Evolutionary conservation across 2,113 vertebrate species (phyloP), one percentile per base, ranked within the genome.

Genomic region (Chunga burmeisteri): DNA sequence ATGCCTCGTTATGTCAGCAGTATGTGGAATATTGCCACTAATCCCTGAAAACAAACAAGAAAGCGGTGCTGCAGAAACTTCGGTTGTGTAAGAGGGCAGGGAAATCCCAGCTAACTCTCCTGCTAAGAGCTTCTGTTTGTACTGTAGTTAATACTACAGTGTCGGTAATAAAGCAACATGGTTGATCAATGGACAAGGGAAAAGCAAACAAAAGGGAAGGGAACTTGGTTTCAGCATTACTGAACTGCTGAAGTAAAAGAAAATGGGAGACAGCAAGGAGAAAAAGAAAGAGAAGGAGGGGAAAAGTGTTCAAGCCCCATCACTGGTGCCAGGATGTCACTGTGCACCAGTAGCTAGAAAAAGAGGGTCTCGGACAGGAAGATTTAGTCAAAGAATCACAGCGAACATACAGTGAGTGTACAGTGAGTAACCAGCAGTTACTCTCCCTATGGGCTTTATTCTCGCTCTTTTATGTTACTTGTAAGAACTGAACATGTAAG

Each of bases 31-130:
- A 96, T 63, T 90, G 79, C 93, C 65, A 70, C 83, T 97, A 94
- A 97, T 94, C 92, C 84, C 75, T 44, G 86, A 96, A 94, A 94
- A 90, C 62, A 97, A 94, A 94, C 90, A 94, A 73, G 86, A 86
- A 93, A 77, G 56, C 49, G 61, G 59, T 46, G 10, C 86, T 94
- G 65, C 88, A 91, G 88, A 94, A 80, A 85, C 42, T 84, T 71
- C 0, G 1, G 53, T 91, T 94, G 89, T 70, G 22, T 93, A 82
- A 97, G 42, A 93, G 81, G 86, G 58, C 79, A 94, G 84, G 81
- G 86, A 91, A 96, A 94, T 92, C 66, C 52, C 65, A 87, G 75
- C 68, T 80, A 82, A 74, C 83, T 18, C 74, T 90, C 75, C 92
- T 86, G 68, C 79, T 93, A 94, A 92, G 93, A 84, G 58, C 66